These are phyloP conservation scores for Gymnoscelis rufifasciata DNA, from an alignment of 2,888 invertebrate species.

Conservation along the genomic window DNA sequence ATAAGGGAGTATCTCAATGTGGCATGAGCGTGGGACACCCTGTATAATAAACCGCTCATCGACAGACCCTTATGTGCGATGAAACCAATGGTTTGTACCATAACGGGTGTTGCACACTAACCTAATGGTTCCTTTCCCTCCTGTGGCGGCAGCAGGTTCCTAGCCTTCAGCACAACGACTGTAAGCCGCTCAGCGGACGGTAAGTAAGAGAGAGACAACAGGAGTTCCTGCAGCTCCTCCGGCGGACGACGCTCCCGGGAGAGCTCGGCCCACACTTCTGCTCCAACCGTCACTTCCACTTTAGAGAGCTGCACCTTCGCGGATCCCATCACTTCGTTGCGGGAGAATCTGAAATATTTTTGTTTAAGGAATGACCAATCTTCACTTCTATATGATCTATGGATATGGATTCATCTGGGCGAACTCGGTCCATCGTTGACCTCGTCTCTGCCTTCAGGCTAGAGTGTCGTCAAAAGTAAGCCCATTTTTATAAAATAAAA, in stretches of 20 bases:
- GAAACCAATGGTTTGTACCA: too few species aligned
- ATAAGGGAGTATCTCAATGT: too few species aligned
- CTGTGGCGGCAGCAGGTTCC: slow-evolving; percentile 87
- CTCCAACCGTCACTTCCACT: slow-evolving; percentile 86
- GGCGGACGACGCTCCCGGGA: slow-evolving; percentile 89
- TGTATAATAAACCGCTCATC: too few species aligned
- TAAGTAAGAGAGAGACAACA: slow-evolving; percentile 91
- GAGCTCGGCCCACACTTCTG: slow-evolving; percentile 93
- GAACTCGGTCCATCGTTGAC: too few species aligned
- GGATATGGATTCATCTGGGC: too few species aligned
- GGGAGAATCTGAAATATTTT: slow-evolving; percentile 81
- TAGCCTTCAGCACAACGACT: slow-evolving; percentile 89
- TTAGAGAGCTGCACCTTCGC: slow-evolving; percentile 87
- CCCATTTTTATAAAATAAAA: too few species aligned
- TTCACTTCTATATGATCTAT: too few species aligned
- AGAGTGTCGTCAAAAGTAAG: too few species aligned
- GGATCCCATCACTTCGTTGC: slow-evolving; percentile 93
- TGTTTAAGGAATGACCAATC: too few species aligned
- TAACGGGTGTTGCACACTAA: slow-evolving; percentile 43
- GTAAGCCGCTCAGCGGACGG: slow-evolving; percentile 93
- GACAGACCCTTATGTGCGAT: too few species aligned
- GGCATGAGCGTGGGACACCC: too few species aligned
- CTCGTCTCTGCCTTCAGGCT: too few species aligned
- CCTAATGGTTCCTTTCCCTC: slow-evolving; percentile 82
- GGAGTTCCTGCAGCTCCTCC: slow-evolving; percentile 89